Base-by-base conservation (phyloP, 2,797 vertebrate species). In the Spea hammondii region DNA sequence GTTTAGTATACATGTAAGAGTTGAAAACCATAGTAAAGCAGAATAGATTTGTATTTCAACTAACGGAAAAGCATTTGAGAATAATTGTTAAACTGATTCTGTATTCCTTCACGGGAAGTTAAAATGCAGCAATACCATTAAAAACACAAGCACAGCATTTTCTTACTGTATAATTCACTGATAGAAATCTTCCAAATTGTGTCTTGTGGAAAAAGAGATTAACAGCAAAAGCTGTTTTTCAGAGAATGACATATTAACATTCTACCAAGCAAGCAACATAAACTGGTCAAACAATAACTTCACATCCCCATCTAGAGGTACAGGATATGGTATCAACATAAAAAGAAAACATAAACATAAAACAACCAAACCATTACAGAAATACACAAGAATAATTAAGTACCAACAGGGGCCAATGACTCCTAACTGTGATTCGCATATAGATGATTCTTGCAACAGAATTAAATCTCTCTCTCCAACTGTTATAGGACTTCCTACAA, bases 401-500 rank as follows among this genome's bases (percentile, higher is more conserved):
- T 17, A 62, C 59, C 59, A 62, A 62, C 59, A 62, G 59, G 59
- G 32, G 59, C 14, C 59, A 62, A 62, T 62, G 59, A 14, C 14
- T 62, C 59, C 59, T 62, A 14, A 62, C 59, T 62, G 59, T 62
- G 59, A 62, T 17, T 62, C 32, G n/a, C 59, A 62, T 62, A 62
- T 32, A 62, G 14, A 62, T 62, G 59, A 62, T 62, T 62, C 32
- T 62, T 62, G 59, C 59, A 62, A 62, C n/a, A 32, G n/a, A 62
- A 62, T 62, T 62, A 62, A 62, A 62, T 62, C 59, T 62, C 59
- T 7, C 14, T 62, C 32, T 62, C 59, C 59, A 62, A 12, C 59
- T 62, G 59, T 62, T 62, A 62, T 62, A 62, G 59, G 59, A 62
- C 59, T 62, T 62, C 59, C 14, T 62, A 62, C 59, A 62, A 62